Conservation (phyloP, 2,888 invertebrate species). For the Scaptomyza parva region DNA sequence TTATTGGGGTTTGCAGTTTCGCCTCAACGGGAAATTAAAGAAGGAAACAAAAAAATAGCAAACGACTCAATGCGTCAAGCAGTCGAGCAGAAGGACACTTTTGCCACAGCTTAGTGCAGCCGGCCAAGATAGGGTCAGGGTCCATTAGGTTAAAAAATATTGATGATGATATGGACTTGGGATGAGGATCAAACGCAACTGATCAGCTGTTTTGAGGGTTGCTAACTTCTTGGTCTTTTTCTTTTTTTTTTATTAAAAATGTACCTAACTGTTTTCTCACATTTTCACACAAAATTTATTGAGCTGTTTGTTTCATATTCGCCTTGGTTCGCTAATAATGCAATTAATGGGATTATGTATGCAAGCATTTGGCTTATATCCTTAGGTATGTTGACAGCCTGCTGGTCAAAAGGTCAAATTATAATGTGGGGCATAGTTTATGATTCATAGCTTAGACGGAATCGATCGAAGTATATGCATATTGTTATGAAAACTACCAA, state of each 20-base stretch:
- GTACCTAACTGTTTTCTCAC: constrained; percentile 59
- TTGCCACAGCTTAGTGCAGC: constrained; percentile 79
- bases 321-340: constrained; percentile 70
- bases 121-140: constrained; percentile 79
- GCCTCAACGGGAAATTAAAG: constrained; percentile 54
- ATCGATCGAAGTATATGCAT: not conserved
- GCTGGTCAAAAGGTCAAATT: constrained; percentile 65
- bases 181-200: constrained; percentile 16
- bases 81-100: constrained; percentile 76
- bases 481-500: not conserved
- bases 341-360: constrained; percentile 81
- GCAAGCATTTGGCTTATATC: constrained; percentile 46
- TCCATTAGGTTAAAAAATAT: constrained; percentile 83
- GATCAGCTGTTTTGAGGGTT: constrained; percentile 68
- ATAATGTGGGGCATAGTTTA: constrained; percentile 31
- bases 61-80: constrained; percentile 28
- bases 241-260: constrained; percentile 9
- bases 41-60: constrained; percentile 64
- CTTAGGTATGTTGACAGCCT: constrained; percentile 70
- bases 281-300: constrained; percentile 59
- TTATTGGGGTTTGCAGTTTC: constrained; percentile 47
- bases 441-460: constrained; percentile 14
- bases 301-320: constrained; percentile 63
- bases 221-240: constrained; percentile 17
- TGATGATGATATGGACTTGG: constrained; percentile 66